These are phyloP conservation scores for Myotis yumanensis DNA, from an alignment of 2,113 vertebrate genomes.

Conservation along the genomic window DNA sequence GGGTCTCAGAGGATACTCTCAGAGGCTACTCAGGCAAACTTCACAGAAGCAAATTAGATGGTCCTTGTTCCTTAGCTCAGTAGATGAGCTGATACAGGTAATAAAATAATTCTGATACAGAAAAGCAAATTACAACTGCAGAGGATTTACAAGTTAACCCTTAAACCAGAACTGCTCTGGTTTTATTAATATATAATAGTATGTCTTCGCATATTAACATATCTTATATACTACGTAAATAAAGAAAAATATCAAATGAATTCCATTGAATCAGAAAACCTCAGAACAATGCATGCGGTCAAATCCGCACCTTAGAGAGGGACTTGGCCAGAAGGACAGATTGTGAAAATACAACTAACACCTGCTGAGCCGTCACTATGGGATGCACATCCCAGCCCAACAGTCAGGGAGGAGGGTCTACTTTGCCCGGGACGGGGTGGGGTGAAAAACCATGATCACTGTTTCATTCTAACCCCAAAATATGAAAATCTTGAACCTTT, in stretches of 20 bases:
- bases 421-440: background rate
- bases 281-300: background rate
- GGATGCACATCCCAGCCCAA: background rate
- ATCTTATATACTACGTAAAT: background rate
- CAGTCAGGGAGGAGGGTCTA: background rate
- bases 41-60: background rate
- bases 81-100: background rate
- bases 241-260: conserved; percentile 9
- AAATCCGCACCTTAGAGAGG: background rate
- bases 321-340: background rate
- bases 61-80: background rate
- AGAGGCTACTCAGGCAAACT: background rate
- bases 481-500: conserved; percentile 2
- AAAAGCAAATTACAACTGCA: background rate
- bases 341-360: background rate
- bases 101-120: background rate
- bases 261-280: background rate
- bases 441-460: background rate
- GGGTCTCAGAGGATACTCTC: background rate
- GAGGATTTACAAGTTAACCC: background rate
- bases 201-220: background rate
- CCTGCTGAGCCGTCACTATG: no score
- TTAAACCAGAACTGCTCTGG: background rate
- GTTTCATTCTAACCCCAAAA: background rate
- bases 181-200: background rate